Evolutionary conservation across 53 echinoderm and acorn worm species (phyloP).

Genomic region (Holothuria scabra): DNA sequence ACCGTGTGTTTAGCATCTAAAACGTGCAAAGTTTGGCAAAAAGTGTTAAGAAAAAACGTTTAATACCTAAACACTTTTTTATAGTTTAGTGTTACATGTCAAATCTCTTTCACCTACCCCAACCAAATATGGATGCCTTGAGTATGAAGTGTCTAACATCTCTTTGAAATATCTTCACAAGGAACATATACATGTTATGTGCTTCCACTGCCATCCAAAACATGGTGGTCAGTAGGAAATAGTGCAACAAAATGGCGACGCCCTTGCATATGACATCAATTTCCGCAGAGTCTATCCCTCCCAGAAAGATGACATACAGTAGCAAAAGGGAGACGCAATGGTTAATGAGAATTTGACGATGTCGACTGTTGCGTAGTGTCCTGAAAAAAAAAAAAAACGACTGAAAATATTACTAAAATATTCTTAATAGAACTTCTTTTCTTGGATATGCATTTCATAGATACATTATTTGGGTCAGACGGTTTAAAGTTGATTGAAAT

Average conservation of each 20-base stretch:
- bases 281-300: constrained; percentile 46
- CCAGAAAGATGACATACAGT: constrained; percentile 48
- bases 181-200: constrained; percentile 58
- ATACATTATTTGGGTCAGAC: too few species aligned
- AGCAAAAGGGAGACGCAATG: constrained; percentile 41
- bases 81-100: too few species aligned
- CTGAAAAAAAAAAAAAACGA: neutral
- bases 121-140: constrained; percentile 50
- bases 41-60: too few species aligned
- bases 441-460: too few species aligned
- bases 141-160: constrained; percentile 43
- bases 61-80: too few species aligned
- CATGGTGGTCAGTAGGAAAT: constrained; percentile 54
- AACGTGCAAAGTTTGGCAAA: too few species aligned
- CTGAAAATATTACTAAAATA: neutral
- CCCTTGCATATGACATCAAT: constrained; percentile 6
- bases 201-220: constrained; percentile 65
- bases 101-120: constrained; percentile 48
- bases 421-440: too few species aligned
- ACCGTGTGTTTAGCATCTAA: too few species aligned
- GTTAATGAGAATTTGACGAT: constrained; percentile 53
- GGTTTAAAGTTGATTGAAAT: too few species aligned
- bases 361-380: constrained; percentile 53
- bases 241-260: constrained; percentile 56
- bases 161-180: constrained; percentile 47